Evolutionary conservation across 2,888 invertebrate species (phyloP).

Genomic region (Homarus gammarus): DNA sequence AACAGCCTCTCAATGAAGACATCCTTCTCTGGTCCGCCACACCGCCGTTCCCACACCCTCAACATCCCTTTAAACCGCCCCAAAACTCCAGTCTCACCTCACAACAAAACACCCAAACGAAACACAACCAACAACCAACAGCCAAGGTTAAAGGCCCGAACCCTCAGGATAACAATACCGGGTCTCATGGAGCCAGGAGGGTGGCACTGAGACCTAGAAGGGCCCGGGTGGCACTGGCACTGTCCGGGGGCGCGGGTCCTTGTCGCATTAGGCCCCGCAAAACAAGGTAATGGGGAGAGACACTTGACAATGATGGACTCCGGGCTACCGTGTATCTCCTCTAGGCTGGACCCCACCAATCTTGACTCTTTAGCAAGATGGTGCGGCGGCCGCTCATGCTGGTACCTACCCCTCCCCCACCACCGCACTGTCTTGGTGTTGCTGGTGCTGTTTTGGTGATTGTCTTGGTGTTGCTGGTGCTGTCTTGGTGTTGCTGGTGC

Average conservation of each 20-base stretch:
- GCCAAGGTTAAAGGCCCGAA: slow-evolving; percentile 16
- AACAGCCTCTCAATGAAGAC: slow-evolving; percentile 20
- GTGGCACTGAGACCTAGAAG: slow-evolving; percentile 46
- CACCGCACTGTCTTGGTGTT: not conserved
- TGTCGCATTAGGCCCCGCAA: slow-evolving; percentile 53
- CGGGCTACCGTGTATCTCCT: slow-evolving; percentile 53
- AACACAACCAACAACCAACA: slow-evolving; percentile 25
- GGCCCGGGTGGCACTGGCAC: slow-evolving; percentile 24
- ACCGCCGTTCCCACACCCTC: not conserved
- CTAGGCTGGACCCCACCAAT: slow-evolving; percentile 17
- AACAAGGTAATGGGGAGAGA: slow-evolving; percentile 58
- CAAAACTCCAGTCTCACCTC: not conserved
- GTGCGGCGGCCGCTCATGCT: not conserved
- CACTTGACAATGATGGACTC: slow-evolving; percentile 62
- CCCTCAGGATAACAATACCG: slow-evolving; percentile 50
- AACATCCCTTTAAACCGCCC: not conserved
- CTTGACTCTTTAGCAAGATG: slow-evolving; percentile 38
- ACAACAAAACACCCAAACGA: not conserved
- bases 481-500: not conserved
- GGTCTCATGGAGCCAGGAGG: slow-evolving; percentile 37
- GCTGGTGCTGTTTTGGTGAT: not conserved
- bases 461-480: not conserved
- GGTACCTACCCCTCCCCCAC: not conserved
- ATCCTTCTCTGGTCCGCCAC: slow-evolving; percentile 2
- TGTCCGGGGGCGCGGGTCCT: slow-evolving; percentile 43